phyloP scores from a whole-genome alignment of 2,113 vertebrate genomes.

The Verasper variegatus region DNA sequence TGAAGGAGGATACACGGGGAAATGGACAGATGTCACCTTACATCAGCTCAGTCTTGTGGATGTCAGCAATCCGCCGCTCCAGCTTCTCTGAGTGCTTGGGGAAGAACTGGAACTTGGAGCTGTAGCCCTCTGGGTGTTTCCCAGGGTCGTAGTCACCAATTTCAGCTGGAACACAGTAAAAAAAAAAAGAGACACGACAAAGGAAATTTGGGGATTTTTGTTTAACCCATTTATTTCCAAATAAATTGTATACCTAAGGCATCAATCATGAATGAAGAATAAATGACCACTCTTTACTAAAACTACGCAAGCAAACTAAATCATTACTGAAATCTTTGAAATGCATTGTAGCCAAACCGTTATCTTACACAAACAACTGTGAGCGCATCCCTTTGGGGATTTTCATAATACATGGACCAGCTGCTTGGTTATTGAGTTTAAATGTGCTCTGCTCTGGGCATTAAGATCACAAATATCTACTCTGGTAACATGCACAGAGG shows the following conservation, averaged over 20 bases:
- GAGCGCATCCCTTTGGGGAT: too few relatives aligned
- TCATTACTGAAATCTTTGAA: too few relatives aligned
- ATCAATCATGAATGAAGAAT: too few relatives aligned
- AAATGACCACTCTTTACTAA: background rate
- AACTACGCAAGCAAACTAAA: background rate
- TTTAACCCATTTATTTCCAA: background rate
- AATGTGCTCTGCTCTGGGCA: too few relatives aligned
- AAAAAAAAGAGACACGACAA: background rate
- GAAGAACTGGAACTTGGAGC: conserved; percentile 99
- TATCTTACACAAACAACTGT: too few relatives aligned
- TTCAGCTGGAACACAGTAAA: conserved; percentile 84
- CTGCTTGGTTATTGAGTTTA: too few relatives aligned
- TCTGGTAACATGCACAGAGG: background rate
- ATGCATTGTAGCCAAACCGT: too few relatives aligned
- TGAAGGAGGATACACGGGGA: conserved; percentile 12
- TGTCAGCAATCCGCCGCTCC: conserved; percentile 94
- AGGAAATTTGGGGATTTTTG: conserved; percentile 2
- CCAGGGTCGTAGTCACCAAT: conserved; percentile 96
- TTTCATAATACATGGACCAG: too few relatives aligned
- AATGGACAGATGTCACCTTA: conserved; percentile 70
- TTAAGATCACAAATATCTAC: too few relatives aligned
- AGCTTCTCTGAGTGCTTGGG: conserved; percentile 97
- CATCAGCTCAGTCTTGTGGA: conserved; percentile 97
- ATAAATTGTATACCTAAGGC: background rate
- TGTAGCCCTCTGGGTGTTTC: conserved; percentile 97